A percentile compares a stretch with the other conserved stretches of the same genome.
Conservation (phyloP, 2,113 vertebrate species). For the sheep (Ovis aries) region DNA sequence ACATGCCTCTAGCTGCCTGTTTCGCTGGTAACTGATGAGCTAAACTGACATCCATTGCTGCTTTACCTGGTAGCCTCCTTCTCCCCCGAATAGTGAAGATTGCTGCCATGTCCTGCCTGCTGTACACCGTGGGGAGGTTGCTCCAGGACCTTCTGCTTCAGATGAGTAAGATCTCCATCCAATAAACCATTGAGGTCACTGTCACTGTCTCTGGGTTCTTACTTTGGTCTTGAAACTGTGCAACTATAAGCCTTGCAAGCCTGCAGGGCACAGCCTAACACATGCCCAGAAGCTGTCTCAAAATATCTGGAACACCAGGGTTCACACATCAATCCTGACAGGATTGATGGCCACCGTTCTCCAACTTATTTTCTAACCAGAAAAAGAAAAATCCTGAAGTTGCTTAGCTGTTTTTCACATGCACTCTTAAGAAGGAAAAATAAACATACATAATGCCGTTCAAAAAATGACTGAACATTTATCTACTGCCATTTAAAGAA, state of each 20-base stretch:
- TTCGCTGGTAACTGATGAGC: neutral
- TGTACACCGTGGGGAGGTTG: neutral
- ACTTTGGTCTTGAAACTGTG: neutral
- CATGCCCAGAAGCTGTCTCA: neutral
- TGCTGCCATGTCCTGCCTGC: neutral
- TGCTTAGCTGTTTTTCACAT: neutral
- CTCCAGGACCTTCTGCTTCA: neutral
- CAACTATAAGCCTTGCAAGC: neutral
- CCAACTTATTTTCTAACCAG: neutral
- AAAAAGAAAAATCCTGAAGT: neutral
- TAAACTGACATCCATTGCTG: neutral
- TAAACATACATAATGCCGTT: neutral
- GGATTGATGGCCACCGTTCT: neutral
- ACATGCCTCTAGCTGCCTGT: neutral
- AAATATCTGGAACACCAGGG: neutral
- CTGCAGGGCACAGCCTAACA: neutral
- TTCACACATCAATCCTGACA: neutral
- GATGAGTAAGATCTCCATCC: neutral
- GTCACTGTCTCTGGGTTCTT: neutral
- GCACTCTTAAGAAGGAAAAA: neutral
- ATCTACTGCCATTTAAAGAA: neutral
- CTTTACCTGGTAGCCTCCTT: neutral
- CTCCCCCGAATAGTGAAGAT: neutral
- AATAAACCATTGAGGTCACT: neutral
- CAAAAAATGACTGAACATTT: neutral